Evolutionary conservation across 2,797 vertebrate genomes (phyloP), one percentile per base, ranked within the genome.

Genomic region (Sebastes variabilis): DNA sequence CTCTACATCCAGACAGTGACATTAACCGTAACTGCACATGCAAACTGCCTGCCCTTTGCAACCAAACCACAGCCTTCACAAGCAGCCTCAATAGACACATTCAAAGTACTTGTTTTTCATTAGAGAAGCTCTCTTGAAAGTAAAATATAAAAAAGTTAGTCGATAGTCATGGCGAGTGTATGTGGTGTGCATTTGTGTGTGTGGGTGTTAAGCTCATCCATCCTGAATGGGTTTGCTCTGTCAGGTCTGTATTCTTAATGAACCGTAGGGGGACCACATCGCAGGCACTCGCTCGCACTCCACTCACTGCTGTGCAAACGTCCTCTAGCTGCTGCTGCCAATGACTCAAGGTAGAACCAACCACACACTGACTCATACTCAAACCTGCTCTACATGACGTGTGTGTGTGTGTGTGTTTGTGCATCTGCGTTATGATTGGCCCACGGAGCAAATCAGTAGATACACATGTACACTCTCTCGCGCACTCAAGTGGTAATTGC

Each of bases 191-290:
- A n/a, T 65, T 60, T 60, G 59, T 59, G 77, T 79, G 68, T 54
- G 58, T 74, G 58, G 81, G 32, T 34, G 38, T 38, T 72, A 55
- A 85, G 77, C 80, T 86, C 88, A 92, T 93, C 88, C 89, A 91
- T 92, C 92, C 89, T 87, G 83, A 86, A 88, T 85, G 91, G 82
- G 79, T 89, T 86, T 91, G 75, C 73, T 82, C 84, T 91, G 93
- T 88, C 88, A 88, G 87, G 86, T 82, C 76, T 81, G 84, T 83
- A 59, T 89, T 92, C 88, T 91, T 94, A 94, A 94, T 94, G 93
- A 94, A 93, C 83, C 81, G 79, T 79, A 72, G 67, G 69, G 92
- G 87, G 83, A 90, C 89, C 84, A 61, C 82, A 74, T 72, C 60
- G 42, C 80, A 46, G 75, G 60, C 66, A 75, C 79, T 87, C 77